phyloP scores from a whole-genome alignment of 2,888 invertebrate species.

The Cartodere bifasciata region DNA sequence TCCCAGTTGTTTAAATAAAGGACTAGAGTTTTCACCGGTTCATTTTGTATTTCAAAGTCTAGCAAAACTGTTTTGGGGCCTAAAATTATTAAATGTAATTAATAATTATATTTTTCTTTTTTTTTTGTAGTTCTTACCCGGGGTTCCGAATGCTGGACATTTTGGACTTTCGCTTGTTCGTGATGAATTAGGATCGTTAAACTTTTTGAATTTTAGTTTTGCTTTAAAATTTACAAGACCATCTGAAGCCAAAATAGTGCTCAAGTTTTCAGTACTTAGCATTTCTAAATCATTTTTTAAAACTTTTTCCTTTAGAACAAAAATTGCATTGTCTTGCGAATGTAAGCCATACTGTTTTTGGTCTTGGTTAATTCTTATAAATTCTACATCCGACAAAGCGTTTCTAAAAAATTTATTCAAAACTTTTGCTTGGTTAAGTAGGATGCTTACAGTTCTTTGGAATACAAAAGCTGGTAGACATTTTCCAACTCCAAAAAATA shows the following conservation, averaged over 20 bases:
- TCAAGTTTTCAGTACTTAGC: no score
- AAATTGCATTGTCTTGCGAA: neutral
- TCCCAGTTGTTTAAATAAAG: constrained; percentile 11
- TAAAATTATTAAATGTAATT: no score
- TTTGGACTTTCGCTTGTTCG: constrained; percentile 3
- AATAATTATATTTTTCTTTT: neutral
- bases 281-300: no score
- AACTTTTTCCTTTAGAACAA: neutral
- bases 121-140: neutral
- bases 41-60: constrained; percentile 9
- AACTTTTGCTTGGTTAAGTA: no score
- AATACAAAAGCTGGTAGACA: no score
- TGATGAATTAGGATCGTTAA: constrained; percentile 5
- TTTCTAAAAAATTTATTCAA: no score
- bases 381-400: no score
- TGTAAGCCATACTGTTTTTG: constrained; percentile 1
- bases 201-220: constrained; percentile 7
- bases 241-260: no score
- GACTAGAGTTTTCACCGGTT: constrained; percentile 6
- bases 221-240: constrained; percentile 9
- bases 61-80: constrained; percentile 8
- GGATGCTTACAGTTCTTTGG: no score
- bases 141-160: constrained; percentile 2
- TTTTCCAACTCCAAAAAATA: no score
- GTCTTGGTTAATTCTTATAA: constrained; percentile 4